Evolutionary conservation across 2,113 vertebrate genomes (phyloP).

Genomic region (Thalassarche chlororhynchos): DNA sequence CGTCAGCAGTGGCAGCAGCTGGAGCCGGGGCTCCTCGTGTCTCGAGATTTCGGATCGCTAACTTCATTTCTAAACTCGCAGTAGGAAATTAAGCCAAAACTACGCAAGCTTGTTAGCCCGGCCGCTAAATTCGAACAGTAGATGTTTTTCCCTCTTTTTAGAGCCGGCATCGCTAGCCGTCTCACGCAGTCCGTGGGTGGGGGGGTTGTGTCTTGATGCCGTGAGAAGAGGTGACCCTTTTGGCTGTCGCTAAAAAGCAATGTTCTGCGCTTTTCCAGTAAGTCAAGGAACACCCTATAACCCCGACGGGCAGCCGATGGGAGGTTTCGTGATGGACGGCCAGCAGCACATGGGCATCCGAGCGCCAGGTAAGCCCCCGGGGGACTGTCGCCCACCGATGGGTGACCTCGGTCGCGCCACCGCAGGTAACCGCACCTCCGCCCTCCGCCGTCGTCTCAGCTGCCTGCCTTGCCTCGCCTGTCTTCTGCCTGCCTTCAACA

Average conservation of each 20-base stretch:
- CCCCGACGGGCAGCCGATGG: slow-evolving; percentile 98
- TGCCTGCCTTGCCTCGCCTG: slow-evolving; percentile 74
- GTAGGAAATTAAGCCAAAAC: not conserved
- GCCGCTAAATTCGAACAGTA: not conserved
- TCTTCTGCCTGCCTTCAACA: slow-evolving; percentile 70
- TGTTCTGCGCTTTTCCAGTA: slow-evolving; percentile 86
- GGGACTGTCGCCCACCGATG: not conserved
- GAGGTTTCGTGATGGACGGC: slow-evolving; percentile 99
- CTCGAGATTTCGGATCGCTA: not conserved
- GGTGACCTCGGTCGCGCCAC: not conserved
- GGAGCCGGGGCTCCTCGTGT: not conserved
- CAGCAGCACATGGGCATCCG: slow-evolving; percentile 99
- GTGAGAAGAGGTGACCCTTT: not conserved
- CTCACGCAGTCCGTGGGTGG: not conserved
- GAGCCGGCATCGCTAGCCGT: not conserved
- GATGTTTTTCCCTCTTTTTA: not conserved
- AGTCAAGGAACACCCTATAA: slow-evolving; percentile 99
- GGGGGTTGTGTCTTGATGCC: not conserved
- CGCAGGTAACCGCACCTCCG: slow-evolving; percentile 51
- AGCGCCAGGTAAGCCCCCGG: slow-evolving; percentile 90
- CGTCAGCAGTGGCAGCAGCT: slow-evolving; percentile 42
- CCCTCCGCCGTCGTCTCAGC: slow-evolving; percentile 51
- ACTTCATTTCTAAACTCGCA: not conserved
- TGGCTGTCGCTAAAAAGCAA: slow-evolving; percentile 27
- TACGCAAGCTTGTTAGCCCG: not conserved